Evolutionary conservation across 2,888 invertebrate genomes (phyloP).

Genomic region (Cheilosia vernalis): DNA sequence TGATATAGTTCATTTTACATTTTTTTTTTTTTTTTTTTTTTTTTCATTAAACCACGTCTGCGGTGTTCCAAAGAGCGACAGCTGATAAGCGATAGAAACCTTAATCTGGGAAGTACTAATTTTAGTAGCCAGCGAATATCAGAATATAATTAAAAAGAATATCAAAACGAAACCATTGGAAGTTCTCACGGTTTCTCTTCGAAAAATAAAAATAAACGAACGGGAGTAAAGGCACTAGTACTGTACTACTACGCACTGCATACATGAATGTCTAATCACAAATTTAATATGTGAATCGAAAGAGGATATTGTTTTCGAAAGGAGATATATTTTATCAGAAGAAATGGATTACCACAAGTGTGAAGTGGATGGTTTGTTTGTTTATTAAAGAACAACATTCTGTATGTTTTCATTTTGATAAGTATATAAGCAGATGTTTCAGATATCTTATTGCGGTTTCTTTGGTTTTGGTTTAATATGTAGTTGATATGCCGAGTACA

Average conservation of each 20-base stretch:
- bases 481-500: background rate
- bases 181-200: conserved; percentile 55
- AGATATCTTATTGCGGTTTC: conserved; percentile 10
- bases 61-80: conserved; percentile 47
- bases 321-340: conserved; percentile 33
- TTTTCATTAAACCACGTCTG: conserved; percentile 37
- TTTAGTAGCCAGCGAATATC: conserved; percentile 38
- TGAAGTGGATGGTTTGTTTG: background rate
- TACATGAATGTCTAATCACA: background rate
- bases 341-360: conserved; percentile 8
- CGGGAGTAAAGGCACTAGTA: too few species aligned
- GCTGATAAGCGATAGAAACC: conserved; percentile 53
- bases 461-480: background rate
- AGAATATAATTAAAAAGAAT: conserved; percentile 29
- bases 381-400: conserved; percentile 50
- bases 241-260: background rate
- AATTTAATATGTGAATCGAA: conserved; percentile 3
- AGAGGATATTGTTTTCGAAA: conserved; percentile 13
- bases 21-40: conserved; percentile 1
- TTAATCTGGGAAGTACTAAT: conserved; percentile 56
- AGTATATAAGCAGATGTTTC: conserved; percentile 23
- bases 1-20: background rate
- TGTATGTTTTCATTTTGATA: conserved; percentile 47
- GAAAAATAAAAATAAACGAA: background rate
- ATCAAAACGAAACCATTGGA: conserved; percentile 37